Conservation (phyloP, 2,888 invertebrate genomes). For the Dryocosmus kuriphilus region DNA sequence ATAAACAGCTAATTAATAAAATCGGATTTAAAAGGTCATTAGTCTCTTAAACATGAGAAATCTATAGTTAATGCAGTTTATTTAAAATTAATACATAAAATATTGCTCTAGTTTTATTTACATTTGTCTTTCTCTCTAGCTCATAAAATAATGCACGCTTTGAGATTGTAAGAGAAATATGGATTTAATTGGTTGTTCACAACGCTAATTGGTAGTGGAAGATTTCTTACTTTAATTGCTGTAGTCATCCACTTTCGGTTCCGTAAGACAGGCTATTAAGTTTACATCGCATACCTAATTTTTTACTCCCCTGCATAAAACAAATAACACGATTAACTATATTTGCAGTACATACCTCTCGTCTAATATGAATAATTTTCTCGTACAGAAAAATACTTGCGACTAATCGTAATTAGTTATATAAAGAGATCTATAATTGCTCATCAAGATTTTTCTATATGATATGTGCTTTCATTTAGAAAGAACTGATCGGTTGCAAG, state of each 20-base stretch:
- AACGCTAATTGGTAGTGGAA: slow-evolving; percentile 34
- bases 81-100: neutral
- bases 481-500: neutral
- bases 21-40: neutral
- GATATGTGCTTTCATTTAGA: neutral
- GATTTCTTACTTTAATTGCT: slow-evolving; percentile 37
- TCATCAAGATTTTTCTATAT: neutral
- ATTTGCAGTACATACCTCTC: neutral
- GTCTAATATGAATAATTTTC: slow-evolving; percentile 19
- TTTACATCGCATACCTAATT: slow-evolving; percentile 35
- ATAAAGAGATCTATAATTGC: neutral
- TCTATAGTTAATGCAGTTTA: neutral
- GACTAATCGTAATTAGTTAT: neutral
- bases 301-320: slow-evolving; percentile 7
- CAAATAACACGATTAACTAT: slow-evolving; percentile 14
- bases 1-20: neutral
- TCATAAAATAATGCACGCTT: slow-evolving; percentile 24
- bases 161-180: slow-evolving; percentile 22
- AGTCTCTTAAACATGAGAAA: neutral
- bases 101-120: neutral
- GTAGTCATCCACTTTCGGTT: slow-evolving; percentile 11
- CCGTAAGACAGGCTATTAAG: slow-evolving; percentile 31
- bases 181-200: slow-evolving; percentile 36
- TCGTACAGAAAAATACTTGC: neutral
- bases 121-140: neutral